Conservation (phyloP, 2,113 vertebrate species). For the Neodontobutis hainanensis region DNA sequence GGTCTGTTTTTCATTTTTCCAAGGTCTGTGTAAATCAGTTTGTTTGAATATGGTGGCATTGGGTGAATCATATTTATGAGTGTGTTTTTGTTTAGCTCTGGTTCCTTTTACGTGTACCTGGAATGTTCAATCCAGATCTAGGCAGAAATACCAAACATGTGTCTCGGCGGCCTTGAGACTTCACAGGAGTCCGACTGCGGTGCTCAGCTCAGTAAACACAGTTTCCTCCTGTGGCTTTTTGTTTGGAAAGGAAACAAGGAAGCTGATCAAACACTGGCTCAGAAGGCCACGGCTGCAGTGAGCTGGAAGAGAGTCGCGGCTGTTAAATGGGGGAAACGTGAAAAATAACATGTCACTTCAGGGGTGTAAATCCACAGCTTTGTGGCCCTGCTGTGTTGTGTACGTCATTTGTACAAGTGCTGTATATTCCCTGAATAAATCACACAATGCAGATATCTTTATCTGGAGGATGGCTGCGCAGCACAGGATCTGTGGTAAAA, state of each 20-base stretch:
- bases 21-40: conserved; percentile 68
- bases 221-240: conserved; percentile 68
- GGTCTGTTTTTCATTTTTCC: conserved; percentile 60
- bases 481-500: too few species aligned
- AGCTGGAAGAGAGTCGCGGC: conserved; percentile 34
- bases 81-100: conserved; percentile 61
- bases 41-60: conserved; percentile 58
- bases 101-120: conserved; percentile 65
- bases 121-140: conserved; percentile 52
- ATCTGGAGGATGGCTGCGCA: conserved; percentile 19
- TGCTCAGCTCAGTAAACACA: conserved; percentile 64
- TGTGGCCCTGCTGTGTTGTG: conserved; percentile 4
- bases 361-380: conserved; percentile 6
- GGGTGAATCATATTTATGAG: conserved; percentile 58
- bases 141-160: conserved; percentile 70
- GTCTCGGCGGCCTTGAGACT: conserved; percentile 73
- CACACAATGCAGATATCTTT: conserved; percentile 20
- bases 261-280: conserved; percentile 69
- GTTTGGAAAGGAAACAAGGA: conserved; percentile 74
- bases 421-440: conserved; percentile 15
- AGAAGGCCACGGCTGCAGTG: conserved; percentile 59
- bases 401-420: conserved; percentile 2
- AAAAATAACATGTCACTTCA: conserved; percentile 41
- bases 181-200: conserved; percentile 60
- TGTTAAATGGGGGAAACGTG: conserved; percentile 37